Percentiles rank a stretch among this genome's conserved stretches.
phyloP scores from a whole-genome alignment of 2,888 invertebrate species.

The Sceliomorpha sp. region DNA sequence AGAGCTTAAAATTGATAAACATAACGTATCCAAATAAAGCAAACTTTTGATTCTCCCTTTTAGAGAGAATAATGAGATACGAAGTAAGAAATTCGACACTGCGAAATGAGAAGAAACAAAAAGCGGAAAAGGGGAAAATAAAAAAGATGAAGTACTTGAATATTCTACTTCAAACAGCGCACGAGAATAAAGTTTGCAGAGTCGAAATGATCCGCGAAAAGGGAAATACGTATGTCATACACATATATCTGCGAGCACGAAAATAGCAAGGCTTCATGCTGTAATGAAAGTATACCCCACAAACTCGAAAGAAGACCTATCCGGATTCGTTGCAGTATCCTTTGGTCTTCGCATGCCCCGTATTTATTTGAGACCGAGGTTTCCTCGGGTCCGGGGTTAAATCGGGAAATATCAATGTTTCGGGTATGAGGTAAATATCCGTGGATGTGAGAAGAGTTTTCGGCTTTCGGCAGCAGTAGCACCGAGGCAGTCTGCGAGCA shows the following conservation, averaged over 20 bases:
- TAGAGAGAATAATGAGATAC: too few species aligned
- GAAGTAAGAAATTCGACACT: too few species aligned
- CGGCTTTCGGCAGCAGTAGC: conserved; percentile 1
- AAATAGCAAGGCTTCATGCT: conserved; percentile 42
- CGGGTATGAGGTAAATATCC: conserved; percentile 30
- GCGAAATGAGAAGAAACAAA: too few species aligned
- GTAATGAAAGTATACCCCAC: conserved; percentile 43
- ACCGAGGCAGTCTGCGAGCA: conserved; percentile 5
- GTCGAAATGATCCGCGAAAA: conserved; percentile 45
- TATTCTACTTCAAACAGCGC: conserved; percentile 29
- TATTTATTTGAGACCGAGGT: conserved; percentile 40
- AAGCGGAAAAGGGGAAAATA: too few species aligned
- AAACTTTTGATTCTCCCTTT: too few species aligned
- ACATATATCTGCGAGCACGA: conserved; percentile 14
- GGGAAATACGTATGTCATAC: conserved; percentile 38
- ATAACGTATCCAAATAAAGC: too few species aligned
- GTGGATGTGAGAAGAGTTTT: conserved; percentile 24
- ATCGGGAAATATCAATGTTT: conserved; percentile 51
- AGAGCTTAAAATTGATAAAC: too few species aligned
- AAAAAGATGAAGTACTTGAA: conserved; percentile 37
- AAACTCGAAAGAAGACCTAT: conserved; percentile 40
- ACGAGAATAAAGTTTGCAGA: conserved; percentile 28
- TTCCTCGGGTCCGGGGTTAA: conserved; percentile 12
- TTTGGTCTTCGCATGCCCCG: conserved; percentile 37
- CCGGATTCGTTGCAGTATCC: conserved; percentile 29